phyloP scores from a whole-genome alignment of 2,113 vertebrate genomes.

The Globicephala melas region DNA sequence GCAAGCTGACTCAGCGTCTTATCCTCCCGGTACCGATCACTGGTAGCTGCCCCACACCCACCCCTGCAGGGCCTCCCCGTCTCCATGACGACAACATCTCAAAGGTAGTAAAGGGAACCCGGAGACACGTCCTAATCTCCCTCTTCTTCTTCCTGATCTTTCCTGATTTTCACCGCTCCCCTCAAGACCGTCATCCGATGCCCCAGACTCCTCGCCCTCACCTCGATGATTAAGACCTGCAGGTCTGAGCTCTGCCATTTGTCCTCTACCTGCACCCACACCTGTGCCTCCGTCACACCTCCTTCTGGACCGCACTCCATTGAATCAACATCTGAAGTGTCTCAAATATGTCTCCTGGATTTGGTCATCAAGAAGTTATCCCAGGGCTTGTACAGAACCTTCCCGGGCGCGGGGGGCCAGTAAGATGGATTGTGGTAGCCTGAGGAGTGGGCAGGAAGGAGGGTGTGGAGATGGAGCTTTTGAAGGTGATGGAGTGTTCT shows the following conservation, averaged over 20 bases:
- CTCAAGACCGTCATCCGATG: background rate
- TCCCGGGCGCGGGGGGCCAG: background rate
- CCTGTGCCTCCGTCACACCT: background rate
- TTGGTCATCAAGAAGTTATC: background rate
- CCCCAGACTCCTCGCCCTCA: background rate
- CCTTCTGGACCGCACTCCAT: background rate
- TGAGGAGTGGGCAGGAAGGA: too few species aligned
- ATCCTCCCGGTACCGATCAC: background rate
- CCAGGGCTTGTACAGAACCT: background rate
- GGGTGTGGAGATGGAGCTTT: fast-evolving
- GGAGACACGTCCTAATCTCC: too few species aligned
- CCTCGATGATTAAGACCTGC: background rate
- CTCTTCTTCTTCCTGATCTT: background rate
- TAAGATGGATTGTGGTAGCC: fast-evolving
- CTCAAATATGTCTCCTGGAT: background rate
- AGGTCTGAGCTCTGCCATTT: fast-evolving
- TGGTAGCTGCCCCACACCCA: fast-evolving
- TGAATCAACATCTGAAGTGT: fast-evolving
- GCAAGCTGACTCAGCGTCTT: fast-evolving
- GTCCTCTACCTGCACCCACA: fast-evolving
- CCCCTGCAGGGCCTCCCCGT: background rate
- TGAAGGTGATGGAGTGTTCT: background rate
- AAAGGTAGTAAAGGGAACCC: background rate
- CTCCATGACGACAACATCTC: too few species aligned
- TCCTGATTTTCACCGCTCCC: fast-evolving